Evolutionary conservation across 2,888 invertebrate species (phyloP).

Genomic region (Pterostichus madidus): DNA sequence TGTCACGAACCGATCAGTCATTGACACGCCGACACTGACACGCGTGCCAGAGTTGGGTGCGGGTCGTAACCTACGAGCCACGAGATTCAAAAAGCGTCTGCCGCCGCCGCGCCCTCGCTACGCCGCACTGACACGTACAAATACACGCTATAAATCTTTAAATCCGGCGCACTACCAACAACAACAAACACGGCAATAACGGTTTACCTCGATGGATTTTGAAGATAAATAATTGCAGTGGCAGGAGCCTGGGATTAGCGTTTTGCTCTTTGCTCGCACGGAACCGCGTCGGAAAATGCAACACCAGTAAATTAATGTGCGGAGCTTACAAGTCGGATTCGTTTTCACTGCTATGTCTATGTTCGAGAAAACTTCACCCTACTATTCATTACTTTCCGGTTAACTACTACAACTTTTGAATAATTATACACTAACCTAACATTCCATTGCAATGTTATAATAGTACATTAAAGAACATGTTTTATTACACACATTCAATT

Average conservation of each 20-base stretch:
- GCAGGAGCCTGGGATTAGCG: conserved; percentile 64
- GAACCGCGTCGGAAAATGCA: conserved; percentile 33
- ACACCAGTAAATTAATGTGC: conserved; percentile 49
- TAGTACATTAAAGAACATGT: no score
- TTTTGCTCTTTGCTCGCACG: conserved; percentile 60
- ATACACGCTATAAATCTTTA: conserved; percentile 69
- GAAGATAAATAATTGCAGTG: conserved; percentile 70
- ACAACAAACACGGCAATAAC: conserved; percentile 66
- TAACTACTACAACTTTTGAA: neutral
- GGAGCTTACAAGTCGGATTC: conserved; percentile 27
- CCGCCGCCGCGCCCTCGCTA: conserved; percentile 56
- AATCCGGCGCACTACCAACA: conserved; percentile 66
- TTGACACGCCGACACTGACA: conserved; percentile 63
- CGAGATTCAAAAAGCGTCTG: conserved; percentile 57
- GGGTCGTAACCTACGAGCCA: conserved; percentile 54
- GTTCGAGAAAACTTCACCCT: neutral
- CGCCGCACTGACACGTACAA: conserved; percentile 70
- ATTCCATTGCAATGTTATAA: no score
- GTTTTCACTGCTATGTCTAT: neutral
- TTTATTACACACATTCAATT: no score
- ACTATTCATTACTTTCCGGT: neutral
- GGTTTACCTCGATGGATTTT: conserved; percentile 68
- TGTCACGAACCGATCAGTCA: conserved; percentile 69
- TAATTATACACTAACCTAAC: no score
- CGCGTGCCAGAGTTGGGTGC: conserved; percentile 31